Base-by-base conservation (phyloP, 92 coral and sea anemone species). In the Desmophyllum pertusum region DNA sequence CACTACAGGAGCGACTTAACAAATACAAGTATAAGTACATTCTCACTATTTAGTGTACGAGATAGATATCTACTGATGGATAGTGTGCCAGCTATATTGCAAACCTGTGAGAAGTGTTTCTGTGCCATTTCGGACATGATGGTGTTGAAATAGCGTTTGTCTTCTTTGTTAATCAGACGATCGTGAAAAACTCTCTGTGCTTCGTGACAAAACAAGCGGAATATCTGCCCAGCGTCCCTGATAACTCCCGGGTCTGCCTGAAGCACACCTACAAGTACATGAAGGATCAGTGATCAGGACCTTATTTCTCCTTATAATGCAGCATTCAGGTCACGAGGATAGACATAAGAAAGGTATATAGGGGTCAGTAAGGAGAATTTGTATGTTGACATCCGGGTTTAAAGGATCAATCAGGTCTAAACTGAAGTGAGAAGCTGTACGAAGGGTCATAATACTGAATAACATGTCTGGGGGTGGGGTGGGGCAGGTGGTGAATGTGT, bases 161-260 rank as follows among this genome's bases (percentile, higher is more conserved):
- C 99, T 65, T 96, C 99, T 78, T 90, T 87, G 87, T 96, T 96
- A 67, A 96, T 96, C 18, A 96, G 91, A 65, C 99, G 98, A 77
- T 96, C 99, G 52, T 96, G 99, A 81, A 96, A 96, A 19, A 96
- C 99, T 75, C 99, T 95, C 65, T 92, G 96, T 1, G 99, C 96
- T 63, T 96, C 99, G 86, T 96, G 99, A 75, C 98, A 96, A 62
- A 96, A 96, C 88, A 96, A 73, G 38, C 99, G 96, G 80, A 95
- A 96, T 27, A 96, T 96, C 91, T 96, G 99, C 51, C 89, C 90
- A 39, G 87, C 88, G 78, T 94, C 97, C 63, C 98, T 95, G 69
- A 96, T 93, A 37, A 92, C 95, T 0, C 99, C 99, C 17, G 99
- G 89, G 70, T 96, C 99, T 19, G 99, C 99, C 70, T 96, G 99